Base-by-base conservation (phyloP, 2,113 vertebrate genomes). In the Esox niger region DNA sequence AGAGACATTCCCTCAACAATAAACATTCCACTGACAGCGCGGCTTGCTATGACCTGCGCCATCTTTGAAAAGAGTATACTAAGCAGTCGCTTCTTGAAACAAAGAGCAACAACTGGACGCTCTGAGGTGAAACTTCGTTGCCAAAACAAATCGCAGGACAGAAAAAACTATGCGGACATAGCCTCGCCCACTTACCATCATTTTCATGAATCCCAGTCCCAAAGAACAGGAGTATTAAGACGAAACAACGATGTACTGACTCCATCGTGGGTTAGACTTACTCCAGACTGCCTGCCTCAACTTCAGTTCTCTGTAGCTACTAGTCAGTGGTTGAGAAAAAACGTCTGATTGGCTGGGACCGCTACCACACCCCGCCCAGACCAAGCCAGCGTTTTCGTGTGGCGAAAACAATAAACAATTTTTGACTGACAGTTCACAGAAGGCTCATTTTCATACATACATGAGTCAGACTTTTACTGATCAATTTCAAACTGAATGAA, bases 51-150 rank as follows among this genome's bases (percentile, higher is more conserved):
- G 89, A 90, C 87, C 90, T 82, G 90, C 91, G 91, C 91, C 91
- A 93, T 93, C 91, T 93, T 93, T 90, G 88, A 77, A 72, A 87
- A 68, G 80, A 78, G 86, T 82, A 82, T 84, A n/a, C 80, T 71
- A 71, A 70, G 78, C 72, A 38, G 69, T 60, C 71, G 66, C 79
- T 83, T 83, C 81, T 88, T 81, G 60, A 87, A 90, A 89, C 90
- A 91, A 84, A 84, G 81, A 82, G 74, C 62, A 76, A 65, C 81
- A 77, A 67, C 70, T 29, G 59, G 29, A 66, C 64, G 63, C 58
- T 71, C 68, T 55, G 68, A 62, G 56, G 61, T n/a, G 10, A 47
- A 79, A 83, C 61, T 81, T 76, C 38, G 20, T 11, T 1, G 30
- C 23, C 46, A 26, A 10, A 64, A 68, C 29, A 65, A 27, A 1